These are phyloP conservation scores for Lagopus muta DNA, from an alignment of 2,113 vertebrate species.

Conservation along the genomic window DNA sequence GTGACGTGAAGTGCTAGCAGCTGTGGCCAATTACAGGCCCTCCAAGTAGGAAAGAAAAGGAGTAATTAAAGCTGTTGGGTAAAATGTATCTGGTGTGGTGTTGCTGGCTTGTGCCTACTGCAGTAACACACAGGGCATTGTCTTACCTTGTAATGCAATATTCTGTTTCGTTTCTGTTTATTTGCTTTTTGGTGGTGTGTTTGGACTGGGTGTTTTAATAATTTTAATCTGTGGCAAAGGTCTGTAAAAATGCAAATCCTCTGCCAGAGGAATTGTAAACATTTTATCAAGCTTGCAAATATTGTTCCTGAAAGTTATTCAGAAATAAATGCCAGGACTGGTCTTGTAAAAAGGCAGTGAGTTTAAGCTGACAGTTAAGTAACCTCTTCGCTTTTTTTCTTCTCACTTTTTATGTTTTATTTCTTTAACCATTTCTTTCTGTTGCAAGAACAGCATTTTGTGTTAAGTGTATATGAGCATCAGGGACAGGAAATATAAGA, in stretches of 20 bases:
- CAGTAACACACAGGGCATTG: background rate
- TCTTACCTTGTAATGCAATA: background rate
- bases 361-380: background rate
- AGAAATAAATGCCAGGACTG: background rate
- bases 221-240: conserved; percentile 10
- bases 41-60: conserved; percentile 50
- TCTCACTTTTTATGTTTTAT: too few relatives aligned
- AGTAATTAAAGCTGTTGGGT: conserved; percentile 60
- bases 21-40: conserved; percentile 70
- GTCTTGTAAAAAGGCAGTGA: background rate
- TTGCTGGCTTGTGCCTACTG: conserved; percentile 59
- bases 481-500: fast-evolving
- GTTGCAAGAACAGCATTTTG: background rate
- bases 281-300: conserved; percentile 7
- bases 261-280: background rate
- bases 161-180: conserved; percentile 22
- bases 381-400: background rate
- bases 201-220: background rate
- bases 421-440: background rate
- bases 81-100: conserved; percentile 41
- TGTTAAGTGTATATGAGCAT: background rate
- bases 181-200: background rate
- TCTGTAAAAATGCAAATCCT: background rate
- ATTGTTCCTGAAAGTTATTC: background rate
- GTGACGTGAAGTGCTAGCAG: conserved; percentile 60